Percentiles rank a stretch among this genome's conserved stretches.
These are phyloP conservation scores for Cephus sareptanus DNA, from an alignment of 2,888 invertebrate genomes.

Conservation along the genomic window DNA sequence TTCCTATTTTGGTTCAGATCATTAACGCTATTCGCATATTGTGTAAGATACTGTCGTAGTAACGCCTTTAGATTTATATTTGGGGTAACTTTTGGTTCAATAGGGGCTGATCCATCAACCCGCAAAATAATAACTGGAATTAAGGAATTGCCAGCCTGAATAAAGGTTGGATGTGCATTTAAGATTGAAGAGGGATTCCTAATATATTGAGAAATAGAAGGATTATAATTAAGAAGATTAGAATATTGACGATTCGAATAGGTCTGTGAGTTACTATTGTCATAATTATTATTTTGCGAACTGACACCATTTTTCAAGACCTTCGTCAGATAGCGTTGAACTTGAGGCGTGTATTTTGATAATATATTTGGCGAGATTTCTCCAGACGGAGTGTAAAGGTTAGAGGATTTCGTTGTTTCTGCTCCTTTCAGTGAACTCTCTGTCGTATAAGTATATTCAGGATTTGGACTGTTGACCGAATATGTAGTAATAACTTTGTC, in stretches of 20 bases:
- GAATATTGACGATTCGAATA: slow-evolving; percentile 48
- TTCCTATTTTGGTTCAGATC: slow-evolving; percentile 25
- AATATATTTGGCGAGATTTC: slow-evolving; percentile 32
- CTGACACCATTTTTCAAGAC: slow-evolving; percentile 30
- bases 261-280: slow-evolving; percentile 17
- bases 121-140: slow-evolving; percentile 61
- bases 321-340: slow-evolving; percentile 45
- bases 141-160: slow-evolving; percentile 59
- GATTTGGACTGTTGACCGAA: slow-evolving; percentile 45
- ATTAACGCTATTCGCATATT: slow-evolving; percentile 53
- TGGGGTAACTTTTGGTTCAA: slow-evolving; percentile 43
- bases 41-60: slow-evolving; percentile 56
- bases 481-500: slow-evolving; percentile 40
- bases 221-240: slow-evolving; percentile 57
- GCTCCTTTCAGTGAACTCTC: slow-evolving; percentile 12
- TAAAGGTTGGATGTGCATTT: slow-evolving; percentile 60
- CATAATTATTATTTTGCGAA: slow-evolving; percentile 22
- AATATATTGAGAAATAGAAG: slow-evolving; percentile 61
- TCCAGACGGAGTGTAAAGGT: slow-evolving; percentile 31
- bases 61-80: slow-evolving; percentile 61
- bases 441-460: slow-evolving; percentile 48
- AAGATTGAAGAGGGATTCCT: slow-evolving; percentile 60
- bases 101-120: slow-evolving; percentile 58
- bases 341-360: slow-evolving; percentile 42
- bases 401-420: slow-evolving; percentile 24